Base-by-base conservation (phyloP, 2,888 invertebrate species). In the Tholera decimalis region DNA sequence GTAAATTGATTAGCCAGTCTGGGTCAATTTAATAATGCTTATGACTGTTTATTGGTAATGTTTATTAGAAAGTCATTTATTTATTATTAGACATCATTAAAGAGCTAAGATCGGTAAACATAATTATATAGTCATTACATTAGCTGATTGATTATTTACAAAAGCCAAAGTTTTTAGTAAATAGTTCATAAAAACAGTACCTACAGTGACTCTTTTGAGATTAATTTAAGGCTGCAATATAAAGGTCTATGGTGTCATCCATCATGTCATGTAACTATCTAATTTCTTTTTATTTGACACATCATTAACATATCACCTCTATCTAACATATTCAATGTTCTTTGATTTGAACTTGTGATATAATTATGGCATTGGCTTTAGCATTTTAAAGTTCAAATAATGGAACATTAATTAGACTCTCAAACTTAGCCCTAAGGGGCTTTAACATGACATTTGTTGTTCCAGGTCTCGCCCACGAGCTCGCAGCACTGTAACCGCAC, bases 401-500 rank as follows among this genome's bases (percentile, higher is more conserved):
- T 44, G 55, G 59, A 66, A 58, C 67, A 35, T 61, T 61, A 62
- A 66, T 71, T 53, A n/a, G 46, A 47, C 70, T 50, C 41, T 67
- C 30, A 57, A 56, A 66, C 41, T 20, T 57, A 61, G 78, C 73
- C 73, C 69, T 44, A 53, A 46, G 26, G 73, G 77, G 79, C 68
- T 77, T 73, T 79, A 88, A 83, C 77, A 66, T 85, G 76, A 82
- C 87, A 76, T 87, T 89, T 86, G 84, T 95, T 94, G 91, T 95
- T 95, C 55, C 94, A 95, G 95, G 89, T 94, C 89, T 91, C 88
- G 81, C 69, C 85, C 80, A 82, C 81, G 81, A 87, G 85, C 84
- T 84, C 84, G 76, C 82, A 76, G 77, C 84, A 86, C 88, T 85
- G 92, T 87, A 84, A 80, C 78, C 92, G 89, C 94, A 93, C 90